Percentiles rank a stretch among this genome's conserved stretches.
Conservation (phyloP, 2,113 vertebrate species). For the Mormyrus lacerda region DNA sequence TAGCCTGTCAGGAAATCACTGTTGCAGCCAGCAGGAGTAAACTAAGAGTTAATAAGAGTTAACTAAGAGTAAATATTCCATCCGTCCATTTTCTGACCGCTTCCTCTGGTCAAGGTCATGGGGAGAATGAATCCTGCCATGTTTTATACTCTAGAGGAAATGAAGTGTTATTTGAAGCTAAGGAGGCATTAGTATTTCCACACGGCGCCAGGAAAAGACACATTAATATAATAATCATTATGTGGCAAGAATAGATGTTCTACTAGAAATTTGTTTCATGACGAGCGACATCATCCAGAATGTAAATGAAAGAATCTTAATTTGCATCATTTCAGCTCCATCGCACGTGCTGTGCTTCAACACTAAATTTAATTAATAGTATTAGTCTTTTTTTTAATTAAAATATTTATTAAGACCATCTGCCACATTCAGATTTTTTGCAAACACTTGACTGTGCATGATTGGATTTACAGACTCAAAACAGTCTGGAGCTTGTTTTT, state of each 20-base stretch:
- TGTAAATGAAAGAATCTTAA: constrained; percentile 7
- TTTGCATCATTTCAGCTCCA: background rate
- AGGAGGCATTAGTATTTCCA: background rate
- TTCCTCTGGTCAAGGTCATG: background rate
- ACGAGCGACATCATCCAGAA: background rate
- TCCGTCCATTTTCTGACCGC: background rate
- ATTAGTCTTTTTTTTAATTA: constrained; percentile 19
- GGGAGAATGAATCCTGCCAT: background rate
- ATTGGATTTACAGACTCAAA: constrained; percentile 12
- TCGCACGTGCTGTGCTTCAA: constrained; percentile 5
- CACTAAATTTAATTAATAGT: constrained; percentile 21
- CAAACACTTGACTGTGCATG: constrained; percentile 11
- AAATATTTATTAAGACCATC: constrained; percentile 20
- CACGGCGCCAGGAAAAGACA: background rate
- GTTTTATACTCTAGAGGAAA: background rate
- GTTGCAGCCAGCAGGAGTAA: background rate
- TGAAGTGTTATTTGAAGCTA: background rate
- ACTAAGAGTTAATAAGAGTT: background rate
- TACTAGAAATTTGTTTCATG: background rate
- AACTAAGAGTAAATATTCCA: background rate
- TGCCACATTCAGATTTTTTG: background rate
- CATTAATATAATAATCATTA: constrained; percentile 1
- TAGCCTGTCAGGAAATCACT: background rate
- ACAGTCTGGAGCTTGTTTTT: constrained; percentile 13
- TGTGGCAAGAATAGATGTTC: background rate